Evolutionary conservation across 2,797 vertebrate genomes (phyloP).

Genomic region (Myoxocephalus aenaeus): DNA sequence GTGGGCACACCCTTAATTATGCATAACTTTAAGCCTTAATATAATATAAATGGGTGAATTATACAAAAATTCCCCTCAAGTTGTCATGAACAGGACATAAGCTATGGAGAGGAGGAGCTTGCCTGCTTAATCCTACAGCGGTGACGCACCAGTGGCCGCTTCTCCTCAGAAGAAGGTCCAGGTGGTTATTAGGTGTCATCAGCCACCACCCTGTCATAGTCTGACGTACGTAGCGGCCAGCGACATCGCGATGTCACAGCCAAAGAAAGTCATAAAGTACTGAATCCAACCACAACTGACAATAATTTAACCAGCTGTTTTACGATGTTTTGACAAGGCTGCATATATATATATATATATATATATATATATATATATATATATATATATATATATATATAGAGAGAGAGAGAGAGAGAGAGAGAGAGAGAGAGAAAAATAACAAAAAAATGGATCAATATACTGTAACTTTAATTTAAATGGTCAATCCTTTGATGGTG

Average conservation of each 20-base stretch:
- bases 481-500: background rate
- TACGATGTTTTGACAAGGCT: background rate
- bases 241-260: background rate
- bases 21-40: background rate
- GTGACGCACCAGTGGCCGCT: constrained; percentile 1
- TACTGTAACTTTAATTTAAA: background rate
- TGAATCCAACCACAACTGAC: background rate
- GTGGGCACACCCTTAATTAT: background rate
- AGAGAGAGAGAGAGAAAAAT: background rate
- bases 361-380: no score
- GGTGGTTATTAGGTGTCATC: constrained; percentile 39
- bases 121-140: constrained; percentile 8
- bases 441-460: background rate
- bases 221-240: constrained; percentile 3
- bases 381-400: background rate
- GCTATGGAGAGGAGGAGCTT: background rate
- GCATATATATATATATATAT: background rate
- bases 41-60: background rate
- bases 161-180: background rate
- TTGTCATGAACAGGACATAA: background rate
- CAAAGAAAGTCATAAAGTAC: background rate
- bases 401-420: no score
- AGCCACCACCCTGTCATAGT: constrained; percentile 4
- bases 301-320: background rate
- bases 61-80: background rate